phyloP scores from a whole-genome alignment of 2,113 vertebrate genomes.

The Dipodomys ordii region DNA sequence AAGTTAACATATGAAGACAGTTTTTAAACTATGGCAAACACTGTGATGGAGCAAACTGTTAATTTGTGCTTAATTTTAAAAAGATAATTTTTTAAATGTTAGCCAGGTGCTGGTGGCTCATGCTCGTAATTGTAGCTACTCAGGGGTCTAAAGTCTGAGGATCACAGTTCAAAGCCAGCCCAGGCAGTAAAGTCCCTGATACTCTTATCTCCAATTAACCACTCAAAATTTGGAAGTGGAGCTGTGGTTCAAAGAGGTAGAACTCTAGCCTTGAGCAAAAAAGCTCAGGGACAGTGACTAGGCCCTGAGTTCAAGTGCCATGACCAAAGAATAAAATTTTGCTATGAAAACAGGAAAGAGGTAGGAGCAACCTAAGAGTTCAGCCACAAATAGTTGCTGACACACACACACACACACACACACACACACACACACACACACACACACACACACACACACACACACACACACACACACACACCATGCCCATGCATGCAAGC shows the following conservation, averaged over 20 bases:
- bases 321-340: neutral
- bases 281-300: too few species aligned
- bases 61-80: neutral
- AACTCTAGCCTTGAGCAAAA: too few species aligned
- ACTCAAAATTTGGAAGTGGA: too few species aligned
- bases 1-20: neutral
- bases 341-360: neutral
- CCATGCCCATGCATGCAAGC: neutral
- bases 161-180: too few species aligned
- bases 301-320: too few species aligned
- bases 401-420: neutral
- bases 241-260: too few species aligned
- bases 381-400: neutral
- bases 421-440: neutral
- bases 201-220: too few species aligned
- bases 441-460: neutral
- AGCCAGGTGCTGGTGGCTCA: too few species aligned
- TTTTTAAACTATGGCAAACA: constrained; percentile 8
- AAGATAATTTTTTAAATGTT: neutral
- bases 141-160: too few species aligned
- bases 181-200: too few species aligned
- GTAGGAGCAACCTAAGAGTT: neutral
- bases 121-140: too few species aligned
- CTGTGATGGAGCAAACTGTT: neutral
- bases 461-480: neutral